Percentiles rank a stretch among this genome's conserved stretches.
Evolutionary conservation across 2,797 vertebrate species (phyloP).

Genomic region (Yasuhikotakia modesta): DNA sequence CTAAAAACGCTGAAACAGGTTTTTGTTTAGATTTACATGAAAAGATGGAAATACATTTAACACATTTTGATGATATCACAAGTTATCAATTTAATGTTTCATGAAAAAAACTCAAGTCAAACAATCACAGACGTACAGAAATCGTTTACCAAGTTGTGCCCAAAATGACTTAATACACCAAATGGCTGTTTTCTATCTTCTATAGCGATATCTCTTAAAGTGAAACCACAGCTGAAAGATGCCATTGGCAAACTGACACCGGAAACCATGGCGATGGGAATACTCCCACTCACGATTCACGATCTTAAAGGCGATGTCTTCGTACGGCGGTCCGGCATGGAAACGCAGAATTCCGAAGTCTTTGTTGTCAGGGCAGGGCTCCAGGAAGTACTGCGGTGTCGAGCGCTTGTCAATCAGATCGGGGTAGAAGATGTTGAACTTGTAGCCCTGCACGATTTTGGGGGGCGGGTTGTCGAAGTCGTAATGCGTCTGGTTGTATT

Average conservation of each 20-base stretch:
- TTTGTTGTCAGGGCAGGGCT: slow-evolving; percentile 92
- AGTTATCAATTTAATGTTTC: neutral
- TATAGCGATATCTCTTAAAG: slow-evolving; percentile 96
- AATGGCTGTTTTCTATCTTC: slow-evolving; percentile 75
- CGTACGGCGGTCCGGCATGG: slow-evolving; percentile 93
- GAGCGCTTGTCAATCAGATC: slow-evolving; percentile 96
- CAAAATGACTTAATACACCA: neutral
- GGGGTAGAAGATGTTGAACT: slow-evolving; percentile 99
- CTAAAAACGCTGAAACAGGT: neutral
- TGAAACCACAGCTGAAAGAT: slow-evolving; percentile 99
- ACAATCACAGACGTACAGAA: neutral
- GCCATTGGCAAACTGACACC: slow-evolving; percentile 96
- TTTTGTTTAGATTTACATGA: neutral
- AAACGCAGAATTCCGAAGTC: slow-evolving; percentile 96
- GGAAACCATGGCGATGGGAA: slow-evolving; percentile 95
- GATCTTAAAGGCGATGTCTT: slow-evolving; percentile 98
- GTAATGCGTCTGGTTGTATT: slow-evolving; percentile 98
- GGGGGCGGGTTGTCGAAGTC: slow-evolving; percentile 98
- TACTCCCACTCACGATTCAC: slow-evolving; percentile 98
- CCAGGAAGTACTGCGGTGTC: slow-evolving; percentile 96
- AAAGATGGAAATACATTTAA: neutral
- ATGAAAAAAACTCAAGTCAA: neutral
- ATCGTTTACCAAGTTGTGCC: neutral
- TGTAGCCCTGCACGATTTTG: slow-evolving; percentile 98
- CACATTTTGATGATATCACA: neutral